Evolutionary conservation across 2,113 vertebrate species (phyloP), one percentile per base, ranked within the genome.

Genomic region (Polypterus senegalus): DNA sequence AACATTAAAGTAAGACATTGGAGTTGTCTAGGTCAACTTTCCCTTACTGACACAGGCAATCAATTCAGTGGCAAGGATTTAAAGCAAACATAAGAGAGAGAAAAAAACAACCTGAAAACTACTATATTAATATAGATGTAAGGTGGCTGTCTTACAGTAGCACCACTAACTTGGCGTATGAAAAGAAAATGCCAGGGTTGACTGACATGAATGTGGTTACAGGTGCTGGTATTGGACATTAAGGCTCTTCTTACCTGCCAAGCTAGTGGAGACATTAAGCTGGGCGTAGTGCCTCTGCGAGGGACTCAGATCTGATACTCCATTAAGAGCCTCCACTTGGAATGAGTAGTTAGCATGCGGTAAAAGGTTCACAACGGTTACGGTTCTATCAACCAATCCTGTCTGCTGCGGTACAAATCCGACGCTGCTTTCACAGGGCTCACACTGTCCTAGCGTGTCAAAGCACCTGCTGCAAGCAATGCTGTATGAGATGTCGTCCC

Each of bases 341-440:
- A 97, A 93, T 44, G 87, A 89, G 83, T 97, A 98, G 88, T 89
- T 94, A 77, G 74, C 77, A 6, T 89, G 88, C 4, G 94, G 88
- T 64, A 91, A 81, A n/a, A 98, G 86, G 74, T 94, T 93, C 27
- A 95, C 76, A 74, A 97, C 79, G 1, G 93, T 97, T 62, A 91
- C 92, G 0, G 87, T 89, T 44, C 84, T 80, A 4, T 87, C 92
- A 4, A 83, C 87, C 61, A 98, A 79, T 49, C 91, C 91, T 0
- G 78, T 83, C 82, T 93, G 93, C 84, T 94, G 94, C 0, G 94
- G 94, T 61, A 97, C 84, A 3, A 95, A 98, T 72, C 89, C 91
- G 47, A 98, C 78, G 0, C 85, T 73, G 5, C 83, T 73, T 7
- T 91, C 91, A 0, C 93, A 97, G 0, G 84, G 82, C 71, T 92